A percentile compares a stretch with the other conserved stretches of the same genome.
Evolutionary conservation across 2,888 invertebrate genomes (phyloP).

Genomic region (Amiota minor): DNA sequence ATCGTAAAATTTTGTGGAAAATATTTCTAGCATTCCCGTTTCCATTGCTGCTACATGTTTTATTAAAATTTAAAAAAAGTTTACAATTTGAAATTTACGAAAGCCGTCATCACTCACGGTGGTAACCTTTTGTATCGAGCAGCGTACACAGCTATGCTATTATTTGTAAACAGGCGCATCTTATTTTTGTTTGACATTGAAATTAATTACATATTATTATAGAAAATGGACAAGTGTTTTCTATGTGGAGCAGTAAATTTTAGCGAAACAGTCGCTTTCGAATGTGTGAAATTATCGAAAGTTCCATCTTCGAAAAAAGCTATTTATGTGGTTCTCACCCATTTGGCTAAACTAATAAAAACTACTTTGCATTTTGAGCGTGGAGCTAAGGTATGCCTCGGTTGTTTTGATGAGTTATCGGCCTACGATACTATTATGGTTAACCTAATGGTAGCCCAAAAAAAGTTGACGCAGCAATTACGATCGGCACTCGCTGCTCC

Average conservation of each 20-base stretch:
- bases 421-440: conserved; percentile 69
- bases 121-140: too few relatives aligned
- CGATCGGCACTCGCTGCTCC: conserved; percentile 51
- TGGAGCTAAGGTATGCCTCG: conserved; percentile 56
- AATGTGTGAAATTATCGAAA: conserved; percentile 53
- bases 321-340: conserved; percentile 63
- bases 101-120: too few relatives aligned
- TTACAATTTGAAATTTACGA: too few relatives aligned
- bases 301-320: conserved; percentile 67
- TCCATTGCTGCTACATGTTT: too few relatives aligned
- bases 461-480: conserved; percentile 59
- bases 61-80: too few relatives aligned
- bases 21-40: too few relatives aligned
- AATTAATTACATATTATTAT: too few relatives aligned
- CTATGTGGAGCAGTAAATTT: conserved; percentile 62
- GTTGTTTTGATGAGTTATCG: conserved; percentile 62
- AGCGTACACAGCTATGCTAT: too few relatives aligned
- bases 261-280: conserved; percentile 49
- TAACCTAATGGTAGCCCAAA: conserved; percentile 65
- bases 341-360: conserved; percentile 68
- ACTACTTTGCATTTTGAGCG: conserved; percentile 55
- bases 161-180: too few relatives aligned
- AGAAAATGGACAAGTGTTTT: conserved; percentile 61
- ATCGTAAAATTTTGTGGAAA: too few relatives aligned
- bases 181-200: too few relatives aligned